Conservation (phyloP, 1,140 invertebrate genomes). For the Drosophila arawakana region DNA sequence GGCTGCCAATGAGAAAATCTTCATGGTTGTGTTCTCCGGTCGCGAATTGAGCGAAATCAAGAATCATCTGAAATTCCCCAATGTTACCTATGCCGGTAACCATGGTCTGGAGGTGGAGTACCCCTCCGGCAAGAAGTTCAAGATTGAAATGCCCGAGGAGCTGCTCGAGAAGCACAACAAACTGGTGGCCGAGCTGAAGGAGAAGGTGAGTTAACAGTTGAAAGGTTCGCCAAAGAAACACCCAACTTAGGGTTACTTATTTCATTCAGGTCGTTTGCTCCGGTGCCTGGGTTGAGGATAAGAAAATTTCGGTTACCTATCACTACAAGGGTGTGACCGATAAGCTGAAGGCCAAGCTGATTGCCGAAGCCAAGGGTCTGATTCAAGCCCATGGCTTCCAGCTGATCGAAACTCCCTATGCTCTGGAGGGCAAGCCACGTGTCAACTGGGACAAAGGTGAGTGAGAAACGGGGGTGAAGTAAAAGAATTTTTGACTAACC, state of each 20-base stretch:
- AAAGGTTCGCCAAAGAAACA: not conserved
- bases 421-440: conserved; percentile 94
- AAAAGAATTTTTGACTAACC: conserved; percentile 11
- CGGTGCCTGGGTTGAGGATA: conserved; percentile 96
- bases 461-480: conserved; percentile 18
- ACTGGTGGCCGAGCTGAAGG: conserved; percentile 91
- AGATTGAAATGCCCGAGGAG: conserved; percentile 96
- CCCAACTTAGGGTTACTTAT: too few species aligned
- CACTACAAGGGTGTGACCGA: conserved; percentile 93
- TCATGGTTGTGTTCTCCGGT: conserved; percentile 94
- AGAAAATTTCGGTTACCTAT: conserved; percentile 94
- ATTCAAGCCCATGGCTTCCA: conserved; percentile 92
- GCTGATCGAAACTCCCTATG: conserved; percentile 91
- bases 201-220: conserved; percentile 86
- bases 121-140: conserved; percentile 95
- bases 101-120: conserved; percentile 95
- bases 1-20: conserved; percentile 93
- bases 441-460: conserved; percentile 95
- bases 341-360: conserved; percentile 87
- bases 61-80: conserved; percentile 94
- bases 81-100: conserved; percentile 96
- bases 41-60: conserved; percentile 94
- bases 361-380: conserved; percentile 88
- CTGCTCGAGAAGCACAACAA: conserved; percentile 92
- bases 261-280: conserved; percentile 89